phyloP scores from a whole-genome alignment of 2,113 vertebrate species.

The Sclerurus mexicanus region DNA sequence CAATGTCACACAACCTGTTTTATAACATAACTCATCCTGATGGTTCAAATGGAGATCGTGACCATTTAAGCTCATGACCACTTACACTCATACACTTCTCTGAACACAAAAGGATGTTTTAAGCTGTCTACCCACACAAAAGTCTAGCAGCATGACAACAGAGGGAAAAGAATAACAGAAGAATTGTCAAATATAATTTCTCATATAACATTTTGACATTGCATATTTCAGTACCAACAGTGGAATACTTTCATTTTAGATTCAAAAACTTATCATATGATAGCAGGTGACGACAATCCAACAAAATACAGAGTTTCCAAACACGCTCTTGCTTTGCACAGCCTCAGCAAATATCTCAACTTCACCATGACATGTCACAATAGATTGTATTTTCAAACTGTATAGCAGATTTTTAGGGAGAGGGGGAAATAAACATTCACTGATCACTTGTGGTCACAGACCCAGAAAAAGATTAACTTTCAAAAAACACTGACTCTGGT shows the following conservation, averaged over 20 bases:
- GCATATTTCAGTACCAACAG: neutral
- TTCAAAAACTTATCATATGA: neutral
- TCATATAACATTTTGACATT: neutral
- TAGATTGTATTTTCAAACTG: neutral
- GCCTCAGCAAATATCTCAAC: neutral
- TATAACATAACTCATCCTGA: neutral
- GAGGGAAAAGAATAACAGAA: neutral
- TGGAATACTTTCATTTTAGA: neutral
- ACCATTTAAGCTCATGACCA: neutral
- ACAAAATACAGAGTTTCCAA: neutral
- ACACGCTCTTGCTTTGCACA: neutral
- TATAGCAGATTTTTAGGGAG: neutral
- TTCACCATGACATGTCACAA: neutral
- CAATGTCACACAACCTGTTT: slow-evolving; percentile 9
- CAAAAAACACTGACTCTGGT: neutral
- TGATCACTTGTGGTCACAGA: neutral
- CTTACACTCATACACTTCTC: neutral
- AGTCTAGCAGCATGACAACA: neutral
- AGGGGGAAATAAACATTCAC: neutral
- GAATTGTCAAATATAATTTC: neutral
- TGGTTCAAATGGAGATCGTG: neutral
- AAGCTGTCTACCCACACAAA: neutral
- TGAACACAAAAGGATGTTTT: neutral
- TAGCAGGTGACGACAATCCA: neutral
- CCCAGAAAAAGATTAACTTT: neutral